Evolutionary conservation across 2,113 vertebrate genomes (phyloP), one percentile per base, ranked within the genome.

Genomic region (Pollimyrus isidori): DNA sequence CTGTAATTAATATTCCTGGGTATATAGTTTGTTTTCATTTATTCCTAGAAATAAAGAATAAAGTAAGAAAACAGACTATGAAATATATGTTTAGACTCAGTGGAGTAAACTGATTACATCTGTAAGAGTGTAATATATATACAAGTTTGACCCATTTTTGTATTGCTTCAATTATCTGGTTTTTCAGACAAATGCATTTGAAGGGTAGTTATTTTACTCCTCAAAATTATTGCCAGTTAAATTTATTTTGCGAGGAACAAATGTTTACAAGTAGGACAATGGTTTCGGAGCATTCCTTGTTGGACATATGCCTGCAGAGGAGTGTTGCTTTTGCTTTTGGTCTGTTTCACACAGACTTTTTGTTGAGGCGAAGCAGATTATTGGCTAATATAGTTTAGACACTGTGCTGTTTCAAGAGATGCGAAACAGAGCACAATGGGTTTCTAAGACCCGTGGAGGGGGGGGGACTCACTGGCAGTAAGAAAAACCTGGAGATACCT

Each of bases 321-420:
- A 90, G 88, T 88, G 90, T 93, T 94, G 94, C 94, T 92, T 89
- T 91, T 87, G 84, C 95, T 96, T 95, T 94, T 95, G 92, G 95
- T 96, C 95, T 94, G 92, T 95, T 95, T 93, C 93, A 94, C 93
- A 94, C 93, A 96, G 95, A 95, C 95, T 96, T 97, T 95, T 93
- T 93, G 95, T 95, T 96, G 94, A 96, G 94, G 93, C 93, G 94
- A 94, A 96, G 94, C 93, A 93, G 93, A 95, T 95, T 96, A 96
- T 95, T 95, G 95, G 95, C 96, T 95, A 95, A 95, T 96, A 94
- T 95, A 95, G 95, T 95, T 96, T 97, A 95, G 93, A 93, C 94
- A 93, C 90, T 94, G 93, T 94, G 95, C 93, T 93, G 90, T 94
- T 95, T 93, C 89, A 91, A 0, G 39, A 90, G 91, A 87, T 92